Evolutionary conservation across 2,888 invertebrate genomes (phyloP).

Genomic region (Drosophila sordidula): DNA sequence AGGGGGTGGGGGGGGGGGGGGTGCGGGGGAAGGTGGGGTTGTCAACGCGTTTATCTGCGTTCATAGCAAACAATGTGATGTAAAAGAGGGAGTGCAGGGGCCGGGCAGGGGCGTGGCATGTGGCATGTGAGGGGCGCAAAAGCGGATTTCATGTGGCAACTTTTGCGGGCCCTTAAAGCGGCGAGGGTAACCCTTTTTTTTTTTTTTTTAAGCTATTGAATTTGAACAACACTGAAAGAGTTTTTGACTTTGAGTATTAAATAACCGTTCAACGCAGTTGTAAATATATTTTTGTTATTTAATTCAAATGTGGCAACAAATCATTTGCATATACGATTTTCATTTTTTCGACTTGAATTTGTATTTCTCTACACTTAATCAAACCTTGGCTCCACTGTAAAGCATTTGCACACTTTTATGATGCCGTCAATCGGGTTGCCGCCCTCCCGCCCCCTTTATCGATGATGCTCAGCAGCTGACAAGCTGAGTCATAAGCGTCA

Average conservation of each 20-base stretch:
- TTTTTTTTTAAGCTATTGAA: background rate
- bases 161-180: constrained; percentile 9
- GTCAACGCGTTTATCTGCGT: constrained; percentile 66
- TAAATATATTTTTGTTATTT: constrained; percentile 1
- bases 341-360: constrained; percentile 24
- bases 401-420: constrained; percentile 22
- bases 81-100: background rate
- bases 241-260: background rate
- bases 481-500: constrained; percentile 69
- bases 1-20: background rate
- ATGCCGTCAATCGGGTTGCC: constrained; percentile 26
- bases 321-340: constrained; percentile 42
- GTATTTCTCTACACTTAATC: constrained; percentile 59
- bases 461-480: constrained; percentile 23
- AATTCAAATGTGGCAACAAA: constrained; percentile 7
- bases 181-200: constrained; percentile 5
- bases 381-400: constrained; percentile 20
- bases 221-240: background rate
- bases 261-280: constrained; percentile 7
- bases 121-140: background rate
- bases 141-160: constrained; percentile 17
- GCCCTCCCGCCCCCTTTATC: background rate
- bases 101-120: background rate
- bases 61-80: constrained; percentile 58
- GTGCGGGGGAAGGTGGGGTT: constrained; percentile 35